These are phyloP conservation scores for Dromas ardeola DNA, from an alignment of 2,113 vertebrate genomes.

Conservation along the genomic window DNA sequence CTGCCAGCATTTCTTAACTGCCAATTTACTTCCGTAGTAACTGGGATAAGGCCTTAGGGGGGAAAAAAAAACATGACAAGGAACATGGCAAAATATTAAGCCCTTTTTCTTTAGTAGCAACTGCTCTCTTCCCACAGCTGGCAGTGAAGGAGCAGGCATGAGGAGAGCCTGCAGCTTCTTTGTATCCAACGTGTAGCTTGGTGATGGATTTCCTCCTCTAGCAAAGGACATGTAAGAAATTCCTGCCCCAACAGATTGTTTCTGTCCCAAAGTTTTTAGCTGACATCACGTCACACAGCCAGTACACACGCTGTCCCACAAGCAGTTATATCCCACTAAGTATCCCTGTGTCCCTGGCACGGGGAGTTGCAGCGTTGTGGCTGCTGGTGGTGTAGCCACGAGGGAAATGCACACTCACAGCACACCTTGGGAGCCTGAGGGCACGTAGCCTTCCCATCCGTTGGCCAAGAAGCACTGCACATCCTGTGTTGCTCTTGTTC, in stretches of 20 bases:
- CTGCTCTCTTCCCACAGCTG: not conserved
- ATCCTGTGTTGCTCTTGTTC: not conserved
- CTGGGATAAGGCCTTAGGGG: not conserved
- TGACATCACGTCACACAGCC: not conserved
- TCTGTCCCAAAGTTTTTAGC: not conserved
- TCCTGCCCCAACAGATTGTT: not conserved
- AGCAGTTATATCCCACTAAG: not conserved
- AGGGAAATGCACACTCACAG: not conserved
- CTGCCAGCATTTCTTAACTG: not conserved
- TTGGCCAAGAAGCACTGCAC: not conserved
- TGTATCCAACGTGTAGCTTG: not conserved
- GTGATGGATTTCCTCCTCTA: not conserved
- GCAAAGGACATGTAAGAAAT: not conserved
- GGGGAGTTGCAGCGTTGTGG: not conserved
- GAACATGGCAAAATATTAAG: not conserved
- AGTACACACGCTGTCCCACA: too few relatives aligned
- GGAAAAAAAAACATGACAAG: not conserved
- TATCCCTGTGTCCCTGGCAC: not conserved
- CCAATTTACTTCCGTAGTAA: not conserved
- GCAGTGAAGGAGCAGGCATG: not conserved
- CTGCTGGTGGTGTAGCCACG: accelerated
- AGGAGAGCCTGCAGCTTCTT: not conserved
- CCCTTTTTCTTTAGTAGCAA: not conserved
- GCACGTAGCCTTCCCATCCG: not conserved
- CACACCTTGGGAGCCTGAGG: not conserved